Evolutionary conservation across 1,140 invertebrate genomes (phyloP), one percentile per base, ranked within the genome.

Genomic region (Aphaenogaster floridana): DNA sequence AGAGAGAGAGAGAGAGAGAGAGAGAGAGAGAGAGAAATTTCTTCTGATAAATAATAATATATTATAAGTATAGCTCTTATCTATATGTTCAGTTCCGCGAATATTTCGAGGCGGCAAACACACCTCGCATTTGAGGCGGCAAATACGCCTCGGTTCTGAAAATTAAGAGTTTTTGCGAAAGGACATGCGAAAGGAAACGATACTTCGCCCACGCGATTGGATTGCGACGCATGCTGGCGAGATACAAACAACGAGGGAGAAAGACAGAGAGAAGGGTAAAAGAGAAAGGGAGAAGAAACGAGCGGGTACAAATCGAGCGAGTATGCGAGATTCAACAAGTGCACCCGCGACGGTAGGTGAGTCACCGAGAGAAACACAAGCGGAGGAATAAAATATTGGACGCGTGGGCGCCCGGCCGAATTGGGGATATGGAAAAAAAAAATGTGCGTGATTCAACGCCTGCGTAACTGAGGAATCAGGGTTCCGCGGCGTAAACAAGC

Each of bases 391-490:
- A 88, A 85, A 77, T 85, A 88, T 88, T 85, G 34, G 11, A 45
- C 68, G 48, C 64, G 88, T 68, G 64, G 79, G 48, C 81, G 69
- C 1, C 15, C 45, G 42, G 48, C 59, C 64, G 39, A 74, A 79
- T 74, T 36, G 28, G 42, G 39, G 45, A 72, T 52, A 36, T 69
- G 36, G 54, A 68, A 84, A 83, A 64, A 86, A 48, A 86, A 61
- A 57, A n/a, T 54, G 15, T 21, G 34, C 63, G 64, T 78, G 86
- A 88, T 84, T 85, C 86, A 89, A 45, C 21, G 64, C 28, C 36
- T 39, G 79, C 50, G 50, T 76, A 85, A 88, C 71, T 48, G 54
- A 88, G 84, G 72, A 85, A 52, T 88, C 71, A 34, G 39, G 63
- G 54, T 59, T 28, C n/a, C 59, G 9, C 11, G 69, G 0, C 69